These are phyloP conservation scores for Tursiops truncatus DNA, from an alignment of 2,113 vertebrate species.

Conservation along the genomic window DNA sequence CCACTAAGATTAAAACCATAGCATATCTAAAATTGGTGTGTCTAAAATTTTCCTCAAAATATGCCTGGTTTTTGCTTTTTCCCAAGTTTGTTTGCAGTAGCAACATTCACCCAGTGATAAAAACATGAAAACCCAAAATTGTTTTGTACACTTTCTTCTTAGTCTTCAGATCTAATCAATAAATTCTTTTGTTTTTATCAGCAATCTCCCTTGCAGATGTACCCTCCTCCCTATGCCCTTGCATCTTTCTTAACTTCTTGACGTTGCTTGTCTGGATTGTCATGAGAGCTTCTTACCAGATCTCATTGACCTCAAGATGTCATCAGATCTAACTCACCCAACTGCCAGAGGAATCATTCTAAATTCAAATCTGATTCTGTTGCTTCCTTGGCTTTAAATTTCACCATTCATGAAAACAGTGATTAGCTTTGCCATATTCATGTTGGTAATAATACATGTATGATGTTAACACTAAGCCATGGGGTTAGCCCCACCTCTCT, in stretches of 20 bases:
- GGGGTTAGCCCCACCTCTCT: not conserved
- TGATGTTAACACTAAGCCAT: not conserved
- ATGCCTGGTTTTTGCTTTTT: not conserved
- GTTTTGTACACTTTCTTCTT: not conserved
- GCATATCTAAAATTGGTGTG: not conserved
- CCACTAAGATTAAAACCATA: not conserved
- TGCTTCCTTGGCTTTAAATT: not conserved
- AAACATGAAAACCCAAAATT: not conserved
- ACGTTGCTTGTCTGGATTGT: not conserved
- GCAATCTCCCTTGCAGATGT: accelerated
- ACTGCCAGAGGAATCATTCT: not conserved
- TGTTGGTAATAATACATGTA: accelerated
- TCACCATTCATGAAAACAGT: not conserved
- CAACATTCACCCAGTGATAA: not conserved
- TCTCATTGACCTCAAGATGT: not conserved
- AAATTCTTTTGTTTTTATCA: not conserved
- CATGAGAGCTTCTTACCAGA: not conserved
- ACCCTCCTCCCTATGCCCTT: not conserved
- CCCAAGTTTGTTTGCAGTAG: not conserved
- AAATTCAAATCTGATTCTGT: not conserved
- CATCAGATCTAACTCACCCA: not conserved
- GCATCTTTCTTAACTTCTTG: not conserved
- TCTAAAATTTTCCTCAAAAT: not conserved
- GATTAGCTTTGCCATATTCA: not conserved
- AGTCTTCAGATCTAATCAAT: not conserved